phyloP scores from a whole-genome alignment of 1,140 invertebrate species.

The Philotrypesis tridentata region DNA sequence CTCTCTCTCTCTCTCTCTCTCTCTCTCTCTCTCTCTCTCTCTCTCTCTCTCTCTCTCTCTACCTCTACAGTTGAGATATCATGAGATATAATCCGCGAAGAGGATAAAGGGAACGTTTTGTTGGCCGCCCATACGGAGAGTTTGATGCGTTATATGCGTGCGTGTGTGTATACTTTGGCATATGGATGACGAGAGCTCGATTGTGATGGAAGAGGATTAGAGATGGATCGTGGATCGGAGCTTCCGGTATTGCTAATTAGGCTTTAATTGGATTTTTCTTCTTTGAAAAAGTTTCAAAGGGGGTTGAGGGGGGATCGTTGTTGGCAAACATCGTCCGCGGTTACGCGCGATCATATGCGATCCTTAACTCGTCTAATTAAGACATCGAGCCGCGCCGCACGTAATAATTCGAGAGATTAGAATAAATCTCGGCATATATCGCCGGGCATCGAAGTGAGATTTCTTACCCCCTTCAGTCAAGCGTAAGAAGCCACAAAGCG shows the following conservation, averaged over 20 bases:
- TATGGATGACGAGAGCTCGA: neutral
- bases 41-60: no score
- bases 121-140: no score
- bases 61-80: conserved; percentile 28
- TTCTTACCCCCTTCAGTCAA: neutral
- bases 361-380: no score
- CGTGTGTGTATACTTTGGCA: neutral
- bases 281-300: neutral
- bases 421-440: neutral
- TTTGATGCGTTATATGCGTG: neutral
- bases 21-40: no score
- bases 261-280: neutral
- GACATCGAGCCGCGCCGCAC: neutral
- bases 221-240: neutral
- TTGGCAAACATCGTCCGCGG: neutral
- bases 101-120: neutral
- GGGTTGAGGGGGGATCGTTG: no score
- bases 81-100: conserved; percentile 10
- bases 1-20: no score
- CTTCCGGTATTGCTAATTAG: neutral
- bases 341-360: neutral
- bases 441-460: neutral
- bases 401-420: neutral
- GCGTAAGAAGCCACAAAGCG: neutral
- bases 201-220: neutral